Percentiles rank a stretch among this genome's conserved stretches.
phyloP scores from a whole-genome alignment of 2,113 vertebrate genomes.

The Malurus cyaneus region DNA sequence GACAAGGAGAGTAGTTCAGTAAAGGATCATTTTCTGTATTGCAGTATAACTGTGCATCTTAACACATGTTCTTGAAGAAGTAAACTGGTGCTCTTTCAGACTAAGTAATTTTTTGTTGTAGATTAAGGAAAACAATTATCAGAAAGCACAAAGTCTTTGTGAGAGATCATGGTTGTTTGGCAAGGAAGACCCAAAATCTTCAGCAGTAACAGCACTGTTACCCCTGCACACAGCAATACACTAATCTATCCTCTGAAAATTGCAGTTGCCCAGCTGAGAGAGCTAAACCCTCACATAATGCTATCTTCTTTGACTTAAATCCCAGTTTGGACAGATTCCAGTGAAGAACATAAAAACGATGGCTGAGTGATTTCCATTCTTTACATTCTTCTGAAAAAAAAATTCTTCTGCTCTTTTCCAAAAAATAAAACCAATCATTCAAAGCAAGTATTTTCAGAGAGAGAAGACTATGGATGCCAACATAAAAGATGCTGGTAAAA shows the following conservation, averaged over 20 bases:
- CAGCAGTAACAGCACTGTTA: neutral
- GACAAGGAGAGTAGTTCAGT: neutral
- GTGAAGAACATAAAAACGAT: neutral
- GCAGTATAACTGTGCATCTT: neutral
- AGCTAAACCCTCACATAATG: neutral
- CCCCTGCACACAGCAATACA: neutral
- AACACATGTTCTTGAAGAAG: neutral
- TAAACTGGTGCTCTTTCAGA: neutral
- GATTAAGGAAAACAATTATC: neutral
- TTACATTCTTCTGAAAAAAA: neutral
- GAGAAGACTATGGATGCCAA: neutral
- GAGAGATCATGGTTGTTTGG: neutral
- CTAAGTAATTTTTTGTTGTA: neutral
- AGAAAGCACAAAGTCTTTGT: neutral
- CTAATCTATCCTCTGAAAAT: neutral
- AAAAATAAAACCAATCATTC: neutral
- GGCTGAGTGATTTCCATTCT: neutral
- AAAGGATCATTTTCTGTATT: neutral
- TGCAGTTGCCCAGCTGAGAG: neutral
- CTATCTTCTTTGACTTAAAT: neutral
- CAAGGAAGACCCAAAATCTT: neutral
- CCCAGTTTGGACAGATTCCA: neutral
- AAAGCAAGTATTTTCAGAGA: neutral
- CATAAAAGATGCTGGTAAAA: neutral
- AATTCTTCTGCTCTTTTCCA: neutral